phyloP scores from a whole-genome alignment of 2,888 invertebrate species.

The Caenorhabditis uteleia region DNA sequence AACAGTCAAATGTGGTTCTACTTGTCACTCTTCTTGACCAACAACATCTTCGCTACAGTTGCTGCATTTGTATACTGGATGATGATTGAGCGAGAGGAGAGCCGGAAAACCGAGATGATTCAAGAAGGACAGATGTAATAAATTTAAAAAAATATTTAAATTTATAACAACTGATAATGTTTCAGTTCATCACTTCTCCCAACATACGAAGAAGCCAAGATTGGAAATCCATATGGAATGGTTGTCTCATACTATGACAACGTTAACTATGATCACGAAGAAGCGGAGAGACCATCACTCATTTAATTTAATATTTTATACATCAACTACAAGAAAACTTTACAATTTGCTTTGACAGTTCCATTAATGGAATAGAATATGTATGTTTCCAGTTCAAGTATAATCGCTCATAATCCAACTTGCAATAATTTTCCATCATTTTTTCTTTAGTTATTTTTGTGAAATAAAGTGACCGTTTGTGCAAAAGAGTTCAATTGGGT shows the following conservation, averaged over 20 bases:
- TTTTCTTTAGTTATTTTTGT: not conserved
- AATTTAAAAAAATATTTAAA: no score
- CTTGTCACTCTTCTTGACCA: slow-evolving; percentile 4
- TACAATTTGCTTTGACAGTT: no score
- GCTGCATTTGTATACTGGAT: slow-evolving; percentile 8
- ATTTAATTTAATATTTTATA: slow-evolving; percentile 1
- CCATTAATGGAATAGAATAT: no score
- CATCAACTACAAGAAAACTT: no score
- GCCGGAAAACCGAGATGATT: not conserved
- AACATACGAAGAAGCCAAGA: not conserved
- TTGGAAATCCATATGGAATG: not conserved
- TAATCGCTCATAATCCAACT: not conserved
- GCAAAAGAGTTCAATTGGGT: no score
- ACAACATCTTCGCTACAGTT: slow-evolving; percentile 9
- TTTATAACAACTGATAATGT: no score
- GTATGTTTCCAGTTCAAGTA: no score
- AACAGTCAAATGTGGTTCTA: slow-evolving; percentile 3
- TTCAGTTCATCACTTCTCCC: no score
- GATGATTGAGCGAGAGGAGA: slow-evolving; percentile 2
- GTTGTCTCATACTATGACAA: slow-evolving; percentile 8
- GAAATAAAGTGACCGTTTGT: no score
- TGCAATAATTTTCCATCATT: not conserved
- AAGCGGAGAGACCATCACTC: not conserved
- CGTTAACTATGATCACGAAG: not conserved
- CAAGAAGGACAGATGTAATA: not conserved